These are phyloP conservation scores for Manis crassicaudata DNA, from an alignment of 2,797 vertebrate genomes.

Conservation along the genomic window DNA sequence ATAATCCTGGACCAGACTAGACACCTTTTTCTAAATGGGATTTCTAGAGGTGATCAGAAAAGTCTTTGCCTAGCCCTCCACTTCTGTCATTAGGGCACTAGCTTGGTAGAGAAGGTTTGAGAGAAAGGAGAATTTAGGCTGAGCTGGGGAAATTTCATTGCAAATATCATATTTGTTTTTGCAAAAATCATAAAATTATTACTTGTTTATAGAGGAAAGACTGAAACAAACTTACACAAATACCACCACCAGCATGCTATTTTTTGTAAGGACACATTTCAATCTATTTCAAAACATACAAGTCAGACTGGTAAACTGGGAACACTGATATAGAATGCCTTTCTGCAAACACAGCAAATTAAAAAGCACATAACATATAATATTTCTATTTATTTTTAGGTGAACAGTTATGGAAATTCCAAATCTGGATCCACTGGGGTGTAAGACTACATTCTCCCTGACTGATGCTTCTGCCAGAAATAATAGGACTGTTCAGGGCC, in stretches of 20 bases:
- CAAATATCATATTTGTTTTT: background rate
- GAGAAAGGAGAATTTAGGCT: background rate
- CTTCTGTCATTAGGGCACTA: background rate
- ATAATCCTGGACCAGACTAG: background rate
- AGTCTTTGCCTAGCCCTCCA: background rate
- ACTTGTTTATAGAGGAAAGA: background rate
- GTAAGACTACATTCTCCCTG: slow-evolving; percentile 44
- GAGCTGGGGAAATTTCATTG: background rate
- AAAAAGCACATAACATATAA: slow-evolving; percentile 36
- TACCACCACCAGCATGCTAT: background rate
- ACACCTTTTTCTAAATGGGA: background rate
- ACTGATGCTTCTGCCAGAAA: background rate
- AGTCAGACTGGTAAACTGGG: slow-evolving; percentile 46
- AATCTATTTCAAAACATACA: slow-evolving; percentile 58
- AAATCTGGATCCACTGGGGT: slow-evolving; percentile 5
- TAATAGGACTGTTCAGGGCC: background rate
- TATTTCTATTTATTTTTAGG: slow-evolving; percentile 65
- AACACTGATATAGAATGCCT: background rate
- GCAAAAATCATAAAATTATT: background rate
- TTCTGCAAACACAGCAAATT: slow-evolving; percentile 51
- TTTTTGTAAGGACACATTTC: slow-evolving; percentile 34
- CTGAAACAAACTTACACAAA: background rate
- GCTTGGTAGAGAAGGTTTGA: background rate
- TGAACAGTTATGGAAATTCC: slow-evolving; percentile 44
- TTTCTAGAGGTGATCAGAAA: background rate